Percentiles rank a stretch among this genome's conserved stretches.
phyloP scores from a whole-genome alignment of 2,113 vertebrate genomes.

The Dicrurus megarhynchus region DNA sequence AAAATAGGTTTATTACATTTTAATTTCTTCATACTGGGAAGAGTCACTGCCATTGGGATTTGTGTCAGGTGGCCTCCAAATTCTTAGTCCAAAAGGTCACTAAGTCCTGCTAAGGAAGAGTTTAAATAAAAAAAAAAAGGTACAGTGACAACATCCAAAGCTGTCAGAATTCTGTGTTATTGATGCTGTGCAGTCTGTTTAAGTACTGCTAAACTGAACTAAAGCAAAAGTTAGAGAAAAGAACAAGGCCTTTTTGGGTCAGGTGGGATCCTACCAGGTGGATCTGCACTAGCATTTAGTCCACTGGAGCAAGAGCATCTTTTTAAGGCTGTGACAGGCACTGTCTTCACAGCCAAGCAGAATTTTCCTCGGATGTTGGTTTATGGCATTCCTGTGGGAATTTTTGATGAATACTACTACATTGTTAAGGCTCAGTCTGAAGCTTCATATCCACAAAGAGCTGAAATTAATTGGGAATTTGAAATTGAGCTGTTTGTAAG shows the following conservation, averaged over 20 bases:
- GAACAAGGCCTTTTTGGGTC: background rate
- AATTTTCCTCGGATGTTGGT: background rate
- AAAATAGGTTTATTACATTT: background rate
- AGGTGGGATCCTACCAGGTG: background rate
- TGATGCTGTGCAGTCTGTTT: background rate
- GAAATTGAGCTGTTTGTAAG: background rate
- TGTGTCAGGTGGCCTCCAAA: background rate
- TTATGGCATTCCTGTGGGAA: background rate
- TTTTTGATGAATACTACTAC: background rate
- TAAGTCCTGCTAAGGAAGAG: background rate
- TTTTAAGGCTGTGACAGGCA: background rate
- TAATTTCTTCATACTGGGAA: accelerated
- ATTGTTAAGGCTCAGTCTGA: background rate
- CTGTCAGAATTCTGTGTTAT: background rate
- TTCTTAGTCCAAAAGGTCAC: background rate
- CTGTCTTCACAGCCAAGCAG: background rate
- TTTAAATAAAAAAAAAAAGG: background rate
- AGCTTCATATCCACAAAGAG: background rate
- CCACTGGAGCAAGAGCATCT: background rate
- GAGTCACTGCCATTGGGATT: background rate
- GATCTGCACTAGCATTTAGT: background rate
- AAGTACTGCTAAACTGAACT: background rate
- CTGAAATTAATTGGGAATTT: background rate
- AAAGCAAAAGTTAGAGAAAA: background rate
- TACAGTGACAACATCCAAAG: background rate